Percentiles rank a stretch among this genome's conserved stretches.
These are phyloP conservation scores for Saxidomus purpurata DNA, from an alignment of 1,140 invertebrate genomes.

Conservation along the genomic window DNA sequence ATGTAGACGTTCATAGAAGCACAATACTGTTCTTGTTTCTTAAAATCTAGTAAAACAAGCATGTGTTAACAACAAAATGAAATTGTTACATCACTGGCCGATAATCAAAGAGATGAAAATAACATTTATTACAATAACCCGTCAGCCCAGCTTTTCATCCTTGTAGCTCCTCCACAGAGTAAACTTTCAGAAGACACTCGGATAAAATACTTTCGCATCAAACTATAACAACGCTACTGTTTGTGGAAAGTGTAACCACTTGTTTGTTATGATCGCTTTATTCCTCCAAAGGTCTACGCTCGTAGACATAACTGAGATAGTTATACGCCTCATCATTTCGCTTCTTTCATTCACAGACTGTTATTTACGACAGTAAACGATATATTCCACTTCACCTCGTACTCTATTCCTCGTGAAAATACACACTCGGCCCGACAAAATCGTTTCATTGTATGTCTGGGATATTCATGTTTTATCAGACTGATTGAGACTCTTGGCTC, in stretches of 20 bases:
- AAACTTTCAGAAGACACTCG: not conserved
- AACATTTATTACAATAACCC: slow-evolving; percentile 11
- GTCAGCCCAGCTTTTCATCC: not conserved
- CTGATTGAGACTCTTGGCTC: slow-evolving; percentile 13
- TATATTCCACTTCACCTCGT: not conserved
- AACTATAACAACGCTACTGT: not conserved
- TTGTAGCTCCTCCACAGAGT: not conserved
- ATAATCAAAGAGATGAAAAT: not conserved
- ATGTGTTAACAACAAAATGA: not conserved
- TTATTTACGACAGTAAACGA: slow-evolving; percentile 22
- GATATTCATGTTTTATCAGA: slow-evolving; percentile 13
- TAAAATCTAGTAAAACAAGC: too few relatives aligned
- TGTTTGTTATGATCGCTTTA: slow-evolving; percentile 16
- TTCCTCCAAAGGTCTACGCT: not conserved
- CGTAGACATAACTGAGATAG: not conserved
- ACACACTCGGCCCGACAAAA: slow-evolving; percentile 43
- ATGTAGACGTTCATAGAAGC: too few relatives aligned
- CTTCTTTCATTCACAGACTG: not conserved
- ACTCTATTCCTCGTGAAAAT: slow-evolving; percentile 47
- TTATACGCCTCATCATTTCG: not conserved
- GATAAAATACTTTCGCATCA: not conserved
- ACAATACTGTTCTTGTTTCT: too few relatives aligned
- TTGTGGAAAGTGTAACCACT: slow-evolving; percentile 37
- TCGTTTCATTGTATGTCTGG: slow-evolving; percentile 1
- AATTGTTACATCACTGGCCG: not conserved